These are phyloP conservation scores for Copidosoma floridanum DNA, from an alignment of 1,140 invertebrate species.

Conservation along the genomic window DNA sequence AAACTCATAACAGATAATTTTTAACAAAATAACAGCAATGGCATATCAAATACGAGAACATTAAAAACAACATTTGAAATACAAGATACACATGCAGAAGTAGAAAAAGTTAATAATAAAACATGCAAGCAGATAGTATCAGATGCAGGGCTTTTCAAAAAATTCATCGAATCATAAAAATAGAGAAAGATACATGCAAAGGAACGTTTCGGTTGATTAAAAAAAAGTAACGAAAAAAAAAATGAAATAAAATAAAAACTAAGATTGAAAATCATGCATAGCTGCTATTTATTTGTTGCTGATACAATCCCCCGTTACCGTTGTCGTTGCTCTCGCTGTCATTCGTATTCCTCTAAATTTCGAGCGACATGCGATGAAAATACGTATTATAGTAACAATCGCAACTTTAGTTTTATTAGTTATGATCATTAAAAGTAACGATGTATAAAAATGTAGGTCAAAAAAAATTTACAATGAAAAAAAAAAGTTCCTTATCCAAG, in stretches of 20 bases:
- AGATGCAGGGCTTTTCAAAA: too few species aligned
- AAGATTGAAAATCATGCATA: constrained; percentile 34
- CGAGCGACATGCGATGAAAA: constrained; percentile 42
- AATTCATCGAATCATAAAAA: constrained; percentile 4
- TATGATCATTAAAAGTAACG: background rate
- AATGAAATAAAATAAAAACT: background rate
- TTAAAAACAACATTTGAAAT: background rate
- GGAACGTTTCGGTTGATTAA: too few species aligned
- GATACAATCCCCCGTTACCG: constrained; percentile 44
- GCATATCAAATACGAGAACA: background rate
- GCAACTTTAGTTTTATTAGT: background rate
- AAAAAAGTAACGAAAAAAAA: background rate
- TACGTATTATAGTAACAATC: constrained; percentile 17
- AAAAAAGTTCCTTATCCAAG: too few species aligned
- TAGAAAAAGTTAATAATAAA: background rate
- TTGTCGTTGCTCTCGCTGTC: constrained; percentile 46
- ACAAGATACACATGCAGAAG: constrained; percentile 7
- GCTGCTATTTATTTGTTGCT: constrained; percentile 39
- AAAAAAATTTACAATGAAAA: background rate
- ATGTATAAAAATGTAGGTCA: background rate
- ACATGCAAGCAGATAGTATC: too few species aligned
- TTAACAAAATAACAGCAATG: constrained; percentile 6
- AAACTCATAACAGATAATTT: constrained; percentile 3
- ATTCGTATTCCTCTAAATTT: constrained; percentile 44
- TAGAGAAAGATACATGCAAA: too few species aligned